These are phyloP conservation scores for Gortyna flavago DNA, from an alignment of 2,888 invertebrate genomes.

Conservation along the genomic window DNA sequence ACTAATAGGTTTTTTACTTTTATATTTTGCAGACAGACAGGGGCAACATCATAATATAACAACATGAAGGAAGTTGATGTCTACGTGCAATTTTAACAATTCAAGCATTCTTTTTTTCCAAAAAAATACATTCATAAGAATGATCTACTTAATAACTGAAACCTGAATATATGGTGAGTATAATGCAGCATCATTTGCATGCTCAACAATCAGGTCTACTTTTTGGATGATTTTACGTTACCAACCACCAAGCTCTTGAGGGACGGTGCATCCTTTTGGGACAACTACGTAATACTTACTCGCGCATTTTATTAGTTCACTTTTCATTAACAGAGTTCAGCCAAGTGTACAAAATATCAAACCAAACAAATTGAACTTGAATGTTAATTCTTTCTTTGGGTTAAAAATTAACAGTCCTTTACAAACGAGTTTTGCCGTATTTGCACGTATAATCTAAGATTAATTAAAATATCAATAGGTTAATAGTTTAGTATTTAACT, in stretches of 20 bases:
- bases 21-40: constrained; percentile 30
- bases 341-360: background rate
- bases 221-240: background rate
- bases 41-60: constrained; percentile 6
- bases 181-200: background rate
- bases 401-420: background rate
- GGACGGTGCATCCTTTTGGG: background rate
- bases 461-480: constrained; percentile 28
- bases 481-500: constrained; percentile 39
- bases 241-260: background rate
- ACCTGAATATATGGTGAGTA: background rate
- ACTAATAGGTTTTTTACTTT: constrained; percentile 30
- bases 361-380: background rate
- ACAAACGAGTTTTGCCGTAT: background rate
- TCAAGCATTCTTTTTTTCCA: no score
- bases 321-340: background rate
- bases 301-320: background rate
- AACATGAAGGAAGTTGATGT: constrained; percentile 14
- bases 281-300: background rate
- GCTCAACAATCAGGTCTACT: background rate
- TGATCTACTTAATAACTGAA: background rate
- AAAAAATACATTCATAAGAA: no score
- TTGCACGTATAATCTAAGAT: background rate
- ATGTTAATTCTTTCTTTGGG: background rate
- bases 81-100: background rate